phyloP scores from a whole-genome alignment of 1,140 invertebrate species.

The Nephila pilipes region DNA sequence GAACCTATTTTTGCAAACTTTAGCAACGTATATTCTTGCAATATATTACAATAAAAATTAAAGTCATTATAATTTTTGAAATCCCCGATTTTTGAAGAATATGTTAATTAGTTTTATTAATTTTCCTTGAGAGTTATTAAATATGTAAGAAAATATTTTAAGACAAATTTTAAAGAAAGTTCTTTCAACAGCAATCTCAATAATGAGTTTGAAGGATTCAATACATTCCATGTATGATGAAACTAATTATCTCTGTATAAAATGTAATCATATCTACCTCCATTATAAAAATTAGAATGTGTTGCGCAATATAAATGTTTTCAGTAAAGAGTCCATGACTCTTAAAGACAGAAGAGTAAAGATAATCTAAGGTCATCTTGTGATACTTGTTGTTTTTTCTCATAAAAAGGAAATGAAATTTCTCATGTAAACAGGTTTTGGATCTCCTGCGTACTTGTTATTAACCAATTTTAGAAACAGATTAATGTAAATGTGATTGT shows the following conservation, averaged over 20 bases:
- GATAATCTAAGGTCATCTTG: background rate
- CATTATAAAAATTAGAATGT: background rate
- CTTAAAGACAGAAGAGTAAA: background rate
- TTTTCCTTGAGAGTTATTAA: too few relatives aligned
- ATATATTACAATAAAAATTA: too few relatives aligned
- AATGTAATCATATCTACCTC: background rate
- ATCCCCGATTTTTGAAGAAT: too few relatives aligned
- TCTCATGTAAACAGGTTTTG: background rate
- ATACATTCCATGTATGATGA: background rate
- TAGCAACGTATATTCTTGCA: too few relatives aligned
- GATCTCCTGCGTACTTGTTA: background rate
- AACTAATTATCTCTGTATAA: background rate
- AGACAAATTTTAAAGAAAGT: too few relatives aligned
- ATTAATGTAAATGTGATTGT: background rate
- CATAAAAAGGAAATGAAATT: background rate
- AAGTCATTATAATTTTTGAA: too few relatives aligned
- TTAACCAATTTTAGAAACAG: background rate
- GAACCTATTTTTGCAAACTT: too few relatives aligned
- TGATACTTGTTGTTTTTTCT: background rate
- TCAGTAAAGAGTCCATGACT: background rate
- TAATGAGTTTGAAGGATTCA: background rate
- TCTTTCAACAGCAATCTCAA: too few relatives aligned
- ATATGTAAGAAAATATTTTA: too few relatives aligned
- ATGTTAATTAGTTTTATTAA: too few relatives aligned
- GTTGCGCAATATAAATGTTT: conserved; percentile 2